Evolutionary conservation across 2,888 invertebrate species (phyloP).

Genomic region (Limnephilus rhombicus): DNA sequence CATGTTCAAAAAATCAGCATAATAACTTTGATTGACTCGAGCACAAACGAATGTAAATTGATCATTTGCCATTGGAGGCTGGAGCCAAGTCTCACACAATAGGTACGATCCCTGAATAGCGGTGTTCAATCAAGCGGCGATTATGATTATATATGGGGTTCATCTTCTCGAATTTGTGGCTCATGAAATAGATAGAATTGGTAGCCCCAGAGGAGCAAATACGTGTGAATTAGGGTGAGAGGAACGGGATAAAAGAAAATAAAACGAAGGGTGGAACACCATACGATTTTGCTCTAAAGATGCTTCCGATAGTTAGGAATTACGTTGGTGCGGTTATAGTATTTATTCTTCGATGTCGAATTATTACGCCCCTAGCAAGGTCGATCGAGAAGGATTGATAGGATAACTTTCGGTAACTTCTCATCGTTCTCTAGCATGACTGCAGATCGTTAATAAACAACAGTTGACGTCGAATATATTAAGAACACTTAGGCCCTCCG

Average conservation of each 20-base stretch:
- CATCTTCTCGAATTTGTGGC: background rate
- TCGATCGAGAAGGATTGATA: no score
- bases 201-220: background rate
- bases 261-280: background rate
- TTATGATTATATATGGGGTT: background rate
- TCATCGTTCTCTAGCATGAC: no score
- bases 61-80: background rate
- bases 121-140: background rate
- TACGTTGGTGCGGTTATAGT: no score
- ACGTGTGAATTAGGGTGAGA: background rate
- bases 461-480: no score
- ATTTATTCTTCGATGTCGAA: no score
- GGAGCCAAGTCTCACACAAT: background rate
- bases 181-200: background rate
- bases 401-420: no score
- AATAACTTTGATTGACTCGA: background rate
- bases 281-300: background rate
- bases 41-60: background rate
- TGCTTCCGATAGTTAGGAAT: background rate
- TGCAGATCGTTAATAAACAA: no score
- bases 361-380: no score
- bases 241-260: background rate
- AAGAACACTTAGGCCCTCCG: no score
- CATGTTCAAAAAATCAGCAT: background rate
- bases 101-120: background rate